These are phyloP conservation scores for Drosophila nannoptera DNA, from an alignment of 1,140 invertebrate species.

Conservation along the genomic window DNA sequence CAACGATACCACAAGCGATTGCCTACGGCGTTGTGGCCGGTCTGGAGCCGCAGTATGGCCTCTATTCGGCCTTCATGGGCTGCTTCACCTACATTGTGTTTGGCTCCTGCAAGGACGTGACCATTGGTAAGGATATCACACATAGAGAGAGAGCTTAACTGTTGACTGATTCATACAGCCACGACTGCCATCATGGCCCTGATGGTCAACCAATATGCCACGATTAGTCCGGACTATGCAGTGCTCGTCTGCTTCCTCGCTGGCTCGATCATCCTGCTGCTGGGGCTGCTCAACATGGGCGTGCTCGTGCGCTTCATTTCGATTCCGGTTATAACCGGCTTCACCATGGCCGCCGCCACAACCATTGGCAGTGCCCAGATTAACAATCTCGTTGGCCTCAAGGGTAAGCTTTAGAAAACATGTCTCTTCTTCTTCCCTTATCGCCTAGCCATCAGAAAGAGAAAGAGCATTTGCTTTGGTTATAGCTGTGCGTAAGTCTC, in stretches of 20 bases:
- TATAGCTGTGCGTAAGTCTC: no score
- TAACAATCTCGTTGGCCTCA: slow-evolving; percentile 87
- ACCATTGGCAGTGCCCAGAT: slow-evolving; percentile 92
- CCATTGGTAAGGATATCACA: slow-evolving; percentile 81
- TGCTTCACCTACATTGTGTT: slow-evolving; percentile 92
- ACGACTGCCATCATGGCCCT: slow-evolving; percentile 90
- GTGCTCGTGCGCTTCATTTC: slow-evolving; percentile 95
- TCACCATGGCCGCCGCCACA: slow-evolving; percentile 92
- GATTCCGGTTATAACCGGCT: slow-evolving; percentile 92
- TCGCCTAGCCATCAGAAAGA: slow-evolving; percentile 5
- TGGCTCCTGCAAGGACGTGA: slow-evolving; percentile 92
- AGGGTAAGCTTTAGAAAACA: slow-evolving; percentile 67
- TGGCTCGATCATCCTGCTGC: slow-evolving; percentile 86
- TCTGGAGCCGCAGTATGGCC: slow-evolving; percentile 79
- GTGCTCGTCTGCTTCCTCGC: slow-evolving; percentile 88
- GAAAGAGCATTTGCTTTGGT: no score
- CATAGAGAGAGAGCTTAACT: no score
- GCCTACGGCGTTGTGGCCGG: slow-evolving; percentile 91
- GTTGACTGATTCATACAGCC: slow-evolving; percentile 75
- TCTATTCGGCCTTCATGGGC: slow-evolving; percentile 92
- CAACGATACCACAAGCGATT: slow-evolving; percentile 91
- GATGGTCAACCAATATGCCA: slow-evolving; percentile 86
- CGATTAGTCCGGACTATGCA: slow-evolving; percentile 85
- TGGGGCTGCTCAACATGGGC: slow-evolving; percentile 91
- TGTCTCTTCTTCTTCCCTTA: slow-evolving; percentile 6